Percentiles rank a stretch among this genome's conserved stretches.
phyloP scores from a whole-genome alignment of 1,140 invertebrate species.

The Asobara japonica region DNA sequence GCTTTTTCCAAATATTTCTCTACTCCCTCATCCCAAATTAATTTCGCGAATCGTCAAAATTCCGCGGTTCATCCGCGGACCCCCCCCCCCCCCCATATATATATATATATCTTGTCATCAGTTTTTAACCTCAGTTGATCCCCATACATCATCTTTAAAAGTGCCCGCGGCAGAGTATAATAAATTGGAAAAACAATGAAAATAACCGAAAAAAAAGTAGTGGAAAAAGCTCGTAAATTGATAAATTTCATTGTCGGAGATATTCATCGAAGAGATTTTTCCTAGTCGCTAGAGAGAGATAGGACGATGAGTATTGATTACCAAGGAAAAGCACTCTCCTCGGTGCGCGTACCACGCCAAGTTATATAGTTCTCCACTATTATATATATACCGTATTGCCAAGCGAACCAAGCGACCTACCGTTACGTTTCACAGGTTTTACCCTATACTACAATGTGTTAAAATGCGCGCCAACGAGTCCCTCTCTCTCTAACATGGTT shows the following conservation, averaged over 20 bases:
- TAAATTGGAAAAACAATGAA: not conserved
- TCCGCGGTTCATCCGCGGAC: not conserved
- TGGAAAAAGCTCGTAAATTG: not conserved
- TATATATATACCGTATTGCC: not conserved
- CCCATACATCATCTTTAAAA: conserved; percentile 1
- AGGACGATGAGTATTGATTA: conserved; percentile 15
- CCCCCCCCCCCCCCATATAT: not conserved
- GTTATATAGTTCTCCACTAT: not conserved
- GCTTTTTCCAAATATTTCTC: too few relatives aligned
- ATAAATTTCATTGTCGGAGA: conserved; percentile 9
- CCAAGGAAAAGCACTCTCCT: conserved; percentile 13
- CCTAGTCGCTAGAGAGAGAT: conserved; percentile 2
- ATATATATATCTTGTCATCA: not conserved
- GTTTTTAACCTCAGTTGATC: not conserved
- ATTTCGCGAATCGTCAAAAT: too few relatives aligned
- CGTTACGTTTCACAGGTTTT: conserved; percentile 16
- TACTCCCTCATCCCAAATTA: too few relatives aligned
- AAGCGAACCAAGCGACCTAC: not conserved
- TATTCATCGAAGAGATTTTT: conserved; percentile 4
- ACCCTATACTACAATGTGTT: conserved; percentile 7
- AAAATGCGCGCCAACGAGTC: conserved; percentile 6
- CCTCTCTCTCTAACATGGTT: not conserved
- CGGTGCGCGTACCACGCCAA: conserved; percentile 9
- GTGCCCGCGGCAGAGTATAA: not conserved
- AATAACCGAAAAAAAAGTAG: not conserved